A percentile compares a stretch with the other conserved stretches of the same genome.
Evolutionary conservation across 1,140 invertebrate species (phyloP).

Genomic region (Drosophila malerkotliana): DNA sequence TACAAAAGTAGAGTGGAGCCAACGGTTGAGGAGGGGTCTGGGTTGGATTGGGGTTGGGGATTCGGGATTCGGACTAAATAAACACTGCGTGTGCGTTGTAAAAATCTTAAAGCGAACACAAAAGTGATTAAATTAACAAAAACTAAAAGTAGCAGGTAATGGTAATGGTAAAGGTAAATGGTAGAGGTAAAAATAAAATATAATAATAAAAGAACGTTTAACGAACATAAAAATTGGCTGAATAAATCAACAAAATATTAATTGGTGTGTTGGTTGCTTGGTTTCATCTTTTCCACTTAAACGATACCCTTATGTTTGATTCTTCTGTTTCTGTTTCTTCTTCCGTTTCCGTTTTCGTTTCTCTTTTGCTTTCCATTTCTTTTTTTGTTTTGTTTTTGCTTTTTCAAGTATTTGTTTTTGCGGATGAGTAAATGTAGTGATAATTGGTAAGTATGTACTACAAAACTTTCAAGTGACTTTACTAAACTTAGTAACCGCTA

Average conservation of each 20-base stretch:
- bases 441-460: conserved; percentile 76
- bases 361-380: conserved; percentile 21
- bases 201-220: conserved; percentile 46
- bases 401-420: conserved; percentile 19
- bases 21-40: not conserved
- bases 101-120: conserved; percentile 67
- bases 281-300: conserved; percentile 27
- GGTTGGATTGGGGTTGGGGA: not conserved
- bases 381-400: not conserved
- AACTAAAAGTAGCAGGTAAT: conserved; percentile 71
- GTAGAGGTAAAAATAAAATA: conserved; percentile 43
- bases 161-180: conserved; percentile 33
- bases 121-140: conserved; percentile 80
- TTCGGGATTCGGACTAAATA: not conserved
- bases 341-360: conserved; percentile 23
- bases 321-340: conserved; percentile 6
- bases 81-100: conserved; percentile 55
- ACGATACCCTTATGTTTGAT: conserved; percentile 13
- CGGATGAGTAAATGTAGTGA: conserved; percentile 37
- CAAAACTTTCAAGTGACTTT: conserved; percentile 77
- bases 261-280: conserved; percentile 14
- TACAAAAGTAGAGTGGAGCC: conserved; percentile 54
- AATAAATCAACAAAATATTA: conserved; percentile 32
- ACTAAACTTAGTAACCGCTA: conserved; percentile 68
- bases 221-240: conserved; percentile 47